Conservation (phyloP, 2,888 invertebrate genomes). For the Sinotaia quadrata region DNA sequence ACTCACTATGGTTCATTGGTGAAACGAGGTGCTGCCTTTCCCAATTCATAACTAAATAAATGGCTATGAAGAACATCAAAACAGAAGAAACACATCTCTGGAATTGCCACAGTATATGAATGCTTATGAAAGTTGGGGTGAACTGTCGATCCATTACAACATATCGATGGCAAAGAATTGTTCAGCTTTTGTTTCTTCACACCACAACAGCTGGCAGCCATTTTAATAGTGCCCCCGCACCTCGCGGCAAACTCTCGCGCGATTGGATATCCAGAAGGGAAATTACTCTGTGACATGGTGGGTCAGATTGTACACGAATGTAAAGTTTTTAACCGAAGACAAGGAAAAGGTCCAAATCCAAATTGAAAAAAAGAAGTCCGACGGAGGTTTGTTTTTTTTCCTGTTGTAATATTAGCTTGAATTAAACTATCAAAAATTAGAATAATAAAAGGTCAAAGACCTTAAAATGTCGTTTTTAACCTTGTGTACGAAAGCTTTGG, state of each 20-base stretch:
- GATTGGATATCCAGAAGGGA: slow-evolving; percentile 2
- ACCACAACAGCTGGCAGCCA: slow-evolving; percentile 93
- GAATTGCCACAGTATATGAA: slow-evolving; percentile 65
- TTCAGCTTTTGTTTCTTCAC: slow-evolving; percentile 93
- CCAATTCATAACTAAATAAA: slow-evolving; percentile 92
- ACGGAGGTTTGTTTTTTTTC: too few relatives aligned
- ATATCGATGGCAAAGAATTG: slow-evolving; percentile 73
- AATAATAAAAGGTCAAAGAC: too few relatives aligned
- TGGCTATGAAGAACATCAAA: slow-evolving; percentile 98
- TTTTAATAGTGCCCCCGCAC: slow-evolving; percentile 66
- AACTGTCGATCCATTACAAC: slow-evolving; percentile 72
- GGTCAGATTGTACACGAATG: too few relatives aligned
- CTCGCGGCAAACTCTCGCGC: slow-evolving; percentile 36
- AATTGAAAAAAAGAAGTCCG: too few relatives aligned
- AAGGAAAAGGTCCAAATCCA: too few relatives aligned
- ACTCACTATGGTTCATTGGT: slow-evolving; percentile 96
- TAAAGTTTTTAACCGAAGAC: too few relatives aligned
- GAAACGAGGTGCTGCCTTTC: slow-evolving; percentile 86
- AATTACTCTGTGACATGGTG: too few relatives aligned
- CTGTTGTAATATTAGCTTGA: too few relatives aligned
- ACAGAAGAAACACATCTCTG: slow-evolving; percentile 98
- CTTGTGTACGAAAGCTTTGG: too few relatives aligned
- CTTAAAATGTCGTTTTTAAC: too few relatives aligned
- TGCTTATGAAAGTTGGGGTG: slow-evolving; percentile 66
- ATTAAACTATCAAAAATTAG: too few relatives aligned